A percentile compares a stretch with the other conserved stretches of the same genome.
Evolutionary conservation across 2,888 invertebrate species (phyloP).

Genomic region (Eupithecia subfuscata): DNA sequence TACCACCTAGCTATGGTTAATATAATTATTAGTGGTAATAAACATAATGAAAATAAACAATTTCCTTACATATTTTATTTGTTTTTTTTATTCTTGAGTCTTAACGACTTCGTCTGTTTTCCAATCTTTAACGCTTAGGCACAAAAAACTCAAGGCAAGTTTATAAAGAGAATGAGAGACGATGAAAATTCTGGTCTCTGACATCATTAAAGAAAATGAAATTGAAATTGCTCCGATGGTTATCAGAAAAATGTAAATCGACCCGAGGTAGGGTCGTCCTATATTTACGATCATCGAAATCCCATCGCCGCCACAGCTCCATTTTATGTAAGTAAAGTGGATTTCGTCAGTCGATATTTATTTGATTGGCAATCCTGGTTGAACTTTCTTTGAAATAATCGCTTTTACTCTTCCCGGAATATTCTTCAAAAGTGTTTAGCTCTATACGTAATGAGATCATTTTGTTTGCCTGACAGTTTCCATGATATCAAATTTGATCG

Average conservation of each 20-base stretch:
- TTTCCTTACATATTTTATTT: neutral
- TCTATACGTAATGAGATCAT: neutral
- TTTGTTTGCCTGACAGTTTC: neutral
- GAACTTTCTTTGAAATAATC: slow-evolving; percentile 49
- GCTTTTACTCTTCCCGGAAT: slow-evolving; percentile 41
- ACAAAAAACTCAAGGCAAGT: neutral
- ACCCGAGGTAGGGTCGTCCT: slow-evolving; percentile 35
- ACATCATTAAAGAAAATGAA: slow-evolving; percentile 47
- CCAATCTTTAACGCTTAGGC: neutral
- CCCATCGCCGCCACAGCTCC: slow-evolving; percentile 47
- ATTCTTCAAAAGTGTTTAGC: slow-evolving; percentile 35
- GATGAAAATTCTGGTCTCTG: slow-evolving; percentile 14
- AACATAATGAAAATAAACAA: neutral
- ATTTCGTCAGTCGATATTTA: slow-evolving; percentile 54
- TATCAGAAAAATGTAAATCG: slow-evolving; percentile 50
- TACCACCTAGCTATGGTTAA: too few species aligned
- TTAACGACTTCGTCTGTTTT: neutral
- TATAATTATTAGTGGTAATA: too few species aligned
- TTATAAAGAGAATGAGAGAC: neutral
- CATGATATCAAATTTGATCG: neutral
- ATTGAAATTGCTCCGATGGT: slow-evolving; percentile 48
- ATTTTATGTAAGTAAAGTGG: slow-evolving; percentile 49
- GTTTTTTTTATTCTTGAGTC: neutral
- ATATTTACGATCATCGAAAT: slow-evolving; percentile 55
- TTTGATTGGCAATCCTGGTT: slow-evolving; percentile 56